Base-by-base conservation (phyloP, 37 sponge, comb jelly and placozoan species). In the Eunapius fragilis region DNA sequence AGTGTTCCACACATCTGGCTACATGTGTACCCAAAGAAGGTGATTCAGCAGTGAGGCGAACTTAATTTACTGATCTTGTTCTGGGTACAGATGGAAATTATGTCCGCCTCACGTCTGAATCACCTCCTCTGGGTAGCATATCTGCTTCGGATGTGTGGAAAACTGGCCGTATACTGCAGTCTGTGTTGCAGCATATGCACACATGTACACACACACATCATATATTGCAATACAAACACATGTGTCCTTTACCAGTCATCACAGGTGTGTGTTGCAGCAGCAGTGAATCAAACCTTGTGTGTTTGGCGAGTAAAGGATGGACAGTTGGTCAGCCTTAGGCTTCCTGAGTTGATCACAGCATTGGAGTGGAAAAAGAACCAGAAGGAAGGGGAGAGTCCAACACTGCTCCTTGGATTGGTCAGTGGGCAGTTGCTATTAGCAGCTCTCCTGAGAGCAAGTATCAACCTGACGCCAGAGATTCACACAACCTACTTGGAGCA, bases 271-370 rank as follows among this genome's bases (percentile, higher is more conserved):
- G 71, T 85, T n/a, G 86, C 82, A 37, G 76, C 67, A 67, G 90
- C 86, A 9, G 25, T 85, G 25, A 69, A 85, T 33, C 32, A 85
- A 5, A 45, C 67, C 23, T 35, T 90, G 58, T 85, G 86, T 76
- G 75, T 90, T 25, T 90, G 86, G 86, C 68, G 80, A n/a, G 71
- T 85, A 28, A 90, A 70, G 23, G 90, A 90, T 68, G 81, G 81
- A 0, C 67, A 71, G 27, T 48, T 47, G 33, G 82, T 33, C 9
- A 85, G 67, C 31, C 73, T 70, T 14, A 81, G 70, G 23, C 77
- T 90, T 70, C 71, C 86, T 69, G 81, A 81, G 26, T 70, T 85
- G 41, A 85, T 90, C 50, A 85, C 86, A 23, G 69, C 81, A 22
- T 69, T 90, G n/a, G 74, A 90, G 69, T 90, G 86, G 86, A 90